phyloP scores from a whole-genome alignment of 1,140 invertebrate genomes.

The Littorina saxatilis region DNA sequence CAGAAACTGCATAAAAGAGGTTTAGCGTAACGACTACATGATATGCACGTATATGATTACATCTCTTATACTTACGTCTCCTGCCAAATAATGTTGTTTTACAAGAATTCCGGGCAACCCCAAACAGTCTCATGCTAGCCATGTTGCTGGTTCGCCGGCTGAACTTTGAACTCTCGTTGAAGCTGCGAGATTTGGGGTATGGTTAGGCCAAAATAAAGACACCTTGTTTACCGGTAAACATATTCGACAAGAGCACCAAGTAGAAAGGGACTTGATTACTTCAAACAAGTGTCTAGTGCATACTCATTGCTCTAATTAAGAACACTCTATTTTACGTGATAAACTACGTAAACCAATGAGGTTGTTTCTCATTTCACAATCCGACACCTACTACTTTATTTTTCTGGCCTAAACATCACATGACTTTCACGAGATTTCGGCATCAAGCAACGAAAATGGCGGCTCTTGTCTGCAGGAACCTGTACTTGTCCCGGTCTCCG shows the following conservation, averaged over 20 bases:
- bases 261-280: no score
- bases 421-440: not conserved
- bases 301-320: no score
- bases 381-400: no score
- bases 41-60: no score
- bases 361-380: no score
- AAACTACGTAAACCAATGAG: no score
- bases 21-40: no score
- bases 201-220: constrained; percentile 39
- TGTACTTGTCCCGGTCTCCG: not conserved
- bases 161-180: constrained; percentile 59
- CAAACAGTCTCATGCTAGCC: constrained; percentile 51
- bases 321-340: no score
- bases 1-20: no score
- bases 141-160: constrained; percentile 40
- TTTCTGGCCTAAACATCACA: not conserved
- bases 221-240: no score
- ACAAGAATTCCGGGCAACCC: constrained; percentile 29
- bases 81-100: constrained; percentile 13
- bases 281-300: no score
- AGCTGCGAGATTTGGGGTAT: not conserved
- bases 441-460: constrained; percentile 21
- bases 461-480: constrained; percentile 18
- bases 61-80: constrained; percentile 35
- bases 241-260: no score